phyloP scores from a whole-genome alignment of 2,797 vertebrate species.

The Falco biarmicus region DNA sequence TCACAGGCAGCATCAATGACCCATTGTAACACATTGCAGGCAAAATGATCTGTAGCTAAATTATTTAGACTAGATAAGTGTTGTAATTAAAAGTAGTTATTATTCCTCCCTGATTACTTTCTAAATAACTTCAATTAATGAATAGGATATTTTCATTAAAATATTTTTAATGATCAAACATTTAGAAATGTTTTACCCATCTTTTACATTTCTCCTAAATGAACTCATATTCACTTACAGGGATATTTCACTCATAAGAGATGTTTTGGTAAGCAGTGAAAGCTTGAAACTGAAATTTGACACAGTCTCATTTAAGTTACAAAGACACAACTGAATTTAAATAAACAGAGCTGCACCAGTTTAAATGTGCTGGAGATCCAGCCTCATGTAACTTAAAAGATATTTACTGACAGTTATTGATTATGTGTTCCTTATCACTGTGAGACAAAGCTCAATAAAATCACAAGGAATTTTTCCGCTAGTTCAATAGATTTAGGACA shows the following conservation, averaged over 20 bases:
- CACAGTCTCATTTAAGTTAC: not conserved
- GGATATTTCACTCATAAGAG: not conserved
- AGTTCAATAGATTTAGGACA: not conserved
- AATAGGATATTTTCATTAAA: not conserved
- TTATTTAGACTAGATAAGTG: not conserved
- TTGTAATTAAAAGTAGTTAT: conserved; percentile 19
- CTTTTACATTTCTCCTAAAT: not conserved
- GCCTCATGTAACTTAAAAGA: not conserved
- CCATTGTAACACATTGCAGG: not conserved
- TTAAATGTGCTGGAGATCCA: not conserved
- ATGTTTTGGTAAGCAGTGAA: not conserved
- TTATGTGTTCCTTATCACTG: not conserved
- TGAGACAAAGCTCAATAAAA: not conserved
- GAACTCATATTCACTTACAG: not conserved
- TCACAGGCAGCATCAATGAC: not conserved
- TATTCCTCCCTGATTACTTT: not conserved
- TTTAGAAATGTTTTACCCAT: not conserved
- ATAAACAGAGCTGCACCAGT: not conserved
- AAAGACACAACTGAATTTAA: not conserved
- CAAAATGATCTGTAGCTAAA: conserved; percentile 4
- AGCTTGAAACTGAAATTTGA: not conserved
- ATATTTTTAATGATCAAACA: not conserved
- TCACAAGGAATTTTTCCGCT: not conserved
- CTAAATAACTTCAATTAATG: not conserved
- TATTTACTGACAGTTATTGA: not conserved